phyloP scores from a whole-genome alignment of 2,113 vertebrate species.

The Antechinus flavipes region DNA sequence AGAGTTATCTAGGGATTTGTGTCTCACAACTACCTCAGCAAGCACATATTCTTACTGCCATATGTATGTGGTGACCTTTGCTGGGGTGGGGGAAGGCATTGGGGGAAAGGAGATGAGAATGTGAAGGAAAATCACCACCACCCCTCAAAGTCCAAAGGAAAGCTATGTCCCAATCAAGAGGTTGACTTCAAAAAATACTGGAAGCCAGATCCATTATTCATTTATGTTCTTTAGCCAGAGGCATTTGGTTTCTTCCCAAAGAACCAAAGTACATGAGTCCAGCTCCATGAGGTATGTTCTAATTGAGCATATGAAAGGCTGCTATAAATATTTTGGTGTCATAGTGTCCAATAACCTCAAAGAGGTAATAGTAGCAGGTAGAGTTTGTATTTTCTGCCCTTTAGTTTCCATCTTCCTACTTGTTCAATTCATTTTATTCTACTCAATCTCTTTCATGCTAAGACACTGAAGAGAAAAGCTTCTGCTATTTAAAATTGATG shows the following conservation, averaged over 20 bases:
- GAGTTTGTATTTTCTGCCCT: not conserved
- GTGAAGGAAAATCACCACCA: too few relatives aligned
- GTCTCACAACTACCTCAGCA: not conserved
- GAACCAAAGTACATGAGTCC: not conserved
- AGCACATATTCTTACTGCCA: not conserved
- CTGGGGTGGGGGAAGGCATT: not conserved
- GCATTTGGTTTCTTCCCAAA: not conserved
- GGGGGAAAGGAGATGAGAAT: too few relatives aligned
- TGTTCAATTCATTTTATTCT: not conserved
- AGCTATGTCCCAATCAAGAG: not conserved
- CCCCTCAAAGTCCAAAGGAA: too few relatives aligned
- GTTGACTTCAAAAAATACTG: not conserved
- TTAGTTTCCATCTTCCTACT: not conserved
- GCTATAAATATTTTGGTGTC: not conserved
- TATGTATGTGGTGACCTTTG: not conserved
- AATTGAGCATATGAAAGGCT: not conserved
- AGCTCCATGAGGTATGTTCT: not conserved
- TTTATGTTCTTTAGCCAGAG: not conserved
- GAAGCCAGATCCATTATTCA: not conserved
- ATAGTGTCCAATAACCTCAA: not conserved
- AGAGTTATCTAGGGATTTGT: not conserved
- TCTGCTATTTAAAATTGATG: not conserved
- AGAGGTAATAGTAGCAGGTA: not conserved
- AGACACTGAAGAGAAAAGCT: slow-evolving; percentile 9
- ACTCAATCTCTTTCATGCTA: slow-evolving; percentile 5